Conservation (phyloP, 37 sponge, comb jelly and placozoan species). For the Mnemiopsis leidyi region DNA sequence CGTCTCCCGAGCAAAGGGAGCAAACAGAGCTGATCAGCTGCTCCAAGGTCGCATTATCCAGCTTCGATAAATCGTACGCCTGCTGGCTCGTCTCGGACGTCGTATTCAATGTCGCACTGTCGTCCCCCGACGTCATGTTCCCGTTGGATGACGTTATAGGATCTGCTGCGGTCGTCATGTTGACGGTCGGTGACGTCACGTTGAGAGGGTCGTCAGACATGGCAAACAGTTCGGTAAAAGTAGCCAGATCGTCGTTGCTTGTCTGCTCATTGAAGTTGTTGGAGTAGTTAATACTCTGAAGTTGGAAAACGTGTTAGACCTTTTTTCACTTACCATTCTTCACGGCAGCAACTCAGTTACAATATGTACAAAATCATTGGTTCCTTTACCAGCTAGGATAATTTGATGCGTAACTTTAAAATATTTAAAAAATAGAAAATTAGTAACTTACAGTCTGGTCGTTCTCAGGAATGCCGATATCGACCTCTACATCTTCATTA, state of each 20-base stretch:
- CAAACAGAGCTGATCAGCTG: background rate
- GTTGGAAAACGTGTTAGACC: too few relatives aligned
- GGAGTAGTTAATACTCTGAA: background rate
- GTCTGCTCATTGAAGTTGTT: background rate
- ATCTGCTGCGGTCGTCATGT: too few relatives aligned
- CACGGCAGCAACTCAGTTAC: too few relatives aligned
- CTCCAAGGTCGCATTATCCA: background rate
- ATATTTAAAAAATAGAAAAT: too few relatives aligned
- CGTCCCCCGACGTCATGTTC: background rate
- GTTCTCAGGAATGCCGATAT: background rate
- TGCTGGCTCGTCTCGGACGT: background rate
- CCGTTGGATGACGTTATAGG: too few relatives aligned
- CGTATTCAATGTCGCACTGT: background rate
- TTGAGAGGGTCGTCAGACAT: background rate
- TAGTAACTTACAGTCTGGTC: background rate
- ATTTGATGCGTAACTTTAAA: too few relatives aligned
- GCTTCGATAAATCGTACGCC: background rate
- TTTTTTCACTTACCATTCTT: too few relatives aligned
- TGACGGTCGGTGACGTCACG: background rate
- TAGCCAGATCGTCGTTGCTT: background rate
- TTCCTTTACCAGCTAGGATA: too few relatives aligned
- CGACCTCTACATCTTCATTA: background rate
- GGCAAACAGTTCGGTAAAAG: background rate
- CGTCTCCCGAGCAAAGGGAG: background rate
- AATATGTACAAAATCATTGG: too few relatives aligned